Percentiles rank a stretch among this genome's conserved stretches.
These are phyloP conservation scores for Seira ritae DNA, from an alignment of 2,888 invertebrate genomes.

Conservation along the genomic window DNA sequence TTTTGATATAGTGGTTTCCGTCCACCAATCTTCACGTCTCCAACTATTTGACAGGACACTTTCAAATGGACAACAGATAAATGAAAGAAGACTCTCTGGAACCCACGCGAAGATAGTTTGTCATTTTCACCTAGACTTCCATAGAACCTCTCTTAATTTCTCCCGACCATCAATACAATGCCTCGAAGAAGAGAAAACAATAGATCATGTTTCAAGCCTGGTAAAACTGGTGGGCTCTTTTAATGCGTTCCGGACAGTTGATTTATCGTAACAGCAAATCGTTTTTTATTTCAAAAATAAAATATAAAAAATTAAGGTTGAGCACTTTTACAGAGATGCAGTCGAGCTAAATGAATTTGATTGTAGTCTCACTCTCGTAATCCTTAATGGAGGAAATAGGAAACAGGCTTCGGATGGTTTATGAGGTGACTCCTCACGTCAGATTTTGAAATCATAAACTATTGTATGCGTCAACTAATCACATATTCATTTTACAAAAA, in stretches of 20 bases:
- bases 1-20: conserved; percentile 20
- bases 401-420: neutral
- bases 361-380: too few relatives aligned
- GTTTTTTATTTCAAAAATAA: neutral
- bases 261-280: conserved; percentile 47
- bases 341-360: too few relatives aligned
- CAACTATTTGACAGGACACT: conserved; percentile 44
- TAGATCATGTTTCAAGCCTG: neutral
- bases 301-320: too few relatives aligned
- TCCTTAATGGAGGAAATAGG: neutral
- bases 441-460: neutral
- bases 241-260: conserved; percentile 52
- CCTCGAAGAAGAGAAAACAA: conserved; percentile 4
- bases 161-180: neutral
- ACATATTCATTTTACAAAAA: conserved; percentile 1
- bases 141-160: conserved; percentile 43
- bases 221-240: conserved; percentile 8
- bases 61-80: conserved; percentile 58
- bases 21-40: neutral
- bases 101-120: conserved; percentile 57
- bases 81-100: conserved; percentile 47
- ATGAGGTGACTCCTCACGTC: neutral
- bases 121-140: conserved; percentile 56
- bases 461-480: neutral
- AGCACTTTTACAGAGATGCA: too few relatives aligned